phyloP scores from a whole-genome alignment of 2,888 invertebrate genomes.

The Temnothorax unifasciatus region DNA sequence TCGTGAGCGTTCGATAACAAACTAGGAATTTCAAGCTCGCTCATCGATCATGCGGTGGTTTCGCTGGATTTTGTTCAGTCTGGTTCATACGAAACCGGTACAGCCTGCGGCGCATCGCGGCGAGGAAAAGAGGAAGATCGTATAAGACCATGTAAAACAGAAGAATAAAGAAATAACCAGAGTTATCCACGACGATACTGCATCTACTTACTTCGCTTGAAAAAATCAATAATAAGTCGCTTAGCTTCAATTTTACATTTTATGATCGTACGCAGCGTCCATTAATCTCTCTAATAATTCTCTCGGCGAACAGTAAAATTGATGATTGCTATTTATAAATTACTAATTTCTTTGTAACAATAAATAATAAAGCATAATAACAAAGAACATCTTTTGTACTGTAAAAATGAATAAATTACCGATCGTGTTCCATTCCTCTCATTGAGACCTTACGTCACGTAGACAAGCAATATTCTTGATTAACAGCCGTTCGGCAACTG shows the following conservation, averaged over 20 bases:
- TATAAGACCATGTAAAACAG: slow-evolving; percentile 27
- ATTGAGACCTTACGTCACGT: slow-evolving; percentile 12
- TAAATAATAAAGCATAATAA: neutral
- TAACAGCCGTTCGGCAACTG: neutral
- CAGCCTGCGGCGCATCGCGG: slow-evolving; percentile 53
- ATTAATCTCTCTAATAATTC: neutral
- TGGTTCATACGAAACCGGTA: slow-evolving; percentile 56
- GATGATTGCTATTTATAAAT: neutral
- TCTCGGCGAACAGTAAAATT: neutral
- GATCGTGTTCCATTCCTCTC: neutral
- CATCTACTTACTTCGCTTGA: slow-evolving; percentile 1
- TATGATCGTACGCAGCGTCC: neutral
- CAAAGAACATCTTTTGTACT: neutral
- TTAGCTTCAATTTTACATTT: neutral
- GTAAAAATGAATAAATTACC: neutral
- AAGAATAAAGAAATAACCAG: slow-evolving; percentile 52
- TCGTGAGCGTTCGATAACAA: slow-evolving; percentile 49
- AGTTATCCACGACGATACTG: slow-evolving; percentile 30
- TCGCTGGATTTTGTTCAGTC: slow-evolving; percentile 60
- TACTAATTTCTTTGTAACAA: neutral
- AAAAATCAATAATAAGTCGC: slow-evolving; percentile 20
- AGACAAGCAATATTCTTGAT: slow-evolving; percentile 9
- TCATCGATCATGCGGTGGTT: slow-evolving; percentile 61
- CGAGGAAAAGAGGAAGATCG: slow-evolving; percentile 47
- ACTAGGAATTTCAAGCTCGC: slow-evolving; percentile 57